Base-by-base conservation (phyloP, 23 tunicate species). In the Oikopleura dioica region DNA sequence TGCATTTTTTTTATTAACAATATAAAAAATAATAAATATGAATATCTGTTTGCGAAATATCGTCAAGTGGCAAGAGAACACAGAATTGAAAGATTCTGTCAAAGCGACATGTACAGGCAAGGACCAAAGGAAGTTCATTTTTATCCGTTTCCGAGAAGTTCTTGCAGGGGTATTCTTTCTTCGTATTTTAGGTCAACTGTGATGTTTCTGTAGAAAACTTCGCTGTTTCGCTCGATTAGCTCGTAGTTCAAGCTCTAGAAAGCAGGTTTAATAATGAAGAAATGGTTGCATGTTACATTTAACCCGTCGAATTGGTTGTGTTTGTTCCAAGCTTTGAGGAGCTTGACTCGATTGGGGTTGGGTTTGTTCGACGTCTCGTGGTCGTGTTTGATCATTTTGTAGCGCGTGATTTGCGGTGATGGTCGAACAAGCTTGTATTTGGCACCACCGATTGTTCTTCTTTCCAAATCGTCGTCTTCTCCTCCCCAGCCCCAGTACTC, bases 401-500 rank as follows among this genome's bases (percentile, higher is more conserved):
- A 63, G 16, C 33, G 16, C 30, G 72, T 63, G 2, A 63, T 63
- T 21, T 63, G 4, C 26, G 29, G 29, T 2, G 16, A 2, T 16
- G 72, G 72, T 2, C 72, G 29, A 16, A 16, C 5, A 23, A 63
- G 72, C 33, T 28, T 28, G 33, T 63, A 63, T 2, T 31, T 31
- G 26, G 72, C 30, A 2, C 30, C 29, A 2, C 33, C 32, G n/a
- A n/a, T n/a, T 23, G 33, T 28, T 16, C 72, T 23, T 63, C 26
- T 63, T 21, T 16, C 16, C 33, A 63, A 63, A 28, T 63, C 72
- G 33, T 63, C 72, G 33, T 63, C 72, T 63, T 63, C 72, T 23
- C 33, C 72, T 2, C 72, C 72, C 72, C 72, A 63, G 29, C 72
- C 72, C 72, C 72, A 63, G 26, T 63, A 63, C 26, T 63, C 72